These are phyloP conservation scores for Halcyon badia DNA, from an alignment of 2,797 vertebrate species.

Conservation along the genomic window DNA sequence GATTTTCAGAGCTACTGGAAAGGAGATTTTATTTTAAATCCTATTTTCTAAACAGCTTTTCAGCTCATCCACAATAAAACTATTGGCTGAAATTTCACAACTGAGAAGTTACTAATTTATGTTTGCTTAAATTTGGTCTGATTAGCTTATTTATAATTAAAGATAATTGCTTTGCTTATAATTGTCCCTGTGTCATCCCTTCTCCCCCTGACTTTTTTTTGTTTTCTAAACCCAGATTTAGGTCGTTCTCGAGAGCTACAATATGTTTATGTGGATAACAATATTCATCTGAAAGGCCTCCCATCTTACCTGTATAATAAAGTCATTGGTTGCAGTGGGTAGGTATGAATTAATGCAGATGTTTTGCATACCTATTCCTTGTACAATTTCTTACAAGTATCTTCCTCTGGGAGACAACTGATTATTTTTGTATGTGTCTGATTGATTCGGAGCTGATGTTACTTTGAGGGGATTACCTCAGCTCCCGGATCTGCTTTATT, in stretches of 20 bases:
- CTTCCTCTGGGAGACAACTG: neutral
- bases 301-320: slow-evolving; percentile 92
- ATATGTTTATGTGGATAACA: slow-evolving; percentile 96
- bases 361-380: neutral
- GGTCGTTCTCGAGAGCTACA: slow-evolving; percentile 95
- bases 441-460: neutral
- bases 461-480: neutral
- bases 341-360: slow-evolving; percentile 65
- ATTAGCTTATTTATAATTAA: slow-evolving; percentile 31
- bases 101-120: neutral
- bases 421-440: neutral
- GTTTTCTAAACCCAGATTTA: slow-evolving; percentile 85
- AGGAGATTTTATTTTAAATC: neutral
- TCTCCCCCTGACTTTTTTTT: slow-evolving; percentile 10
- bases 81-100: neutral
- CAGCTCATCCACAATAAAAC: neutral
- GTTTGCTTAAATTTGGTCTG: neutral
- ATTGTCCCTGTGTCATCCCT: neutral
- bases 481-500: neutral
- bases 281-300: slow-evolving; percentile 88
- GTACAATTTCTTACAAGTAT: neutral
- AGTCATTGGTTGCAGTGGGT: slow-evolving; percentile 91
- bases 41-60: slow-evolving; percentile 17
- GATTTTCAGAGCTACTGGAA: slow-evolving; percentile 16
- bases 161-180: neutral